These are phyloP conservation scores for Dynastes maya DNA, from an alignment of 2,888 invertebrate species.

Conservation along the genomic window DNA sequence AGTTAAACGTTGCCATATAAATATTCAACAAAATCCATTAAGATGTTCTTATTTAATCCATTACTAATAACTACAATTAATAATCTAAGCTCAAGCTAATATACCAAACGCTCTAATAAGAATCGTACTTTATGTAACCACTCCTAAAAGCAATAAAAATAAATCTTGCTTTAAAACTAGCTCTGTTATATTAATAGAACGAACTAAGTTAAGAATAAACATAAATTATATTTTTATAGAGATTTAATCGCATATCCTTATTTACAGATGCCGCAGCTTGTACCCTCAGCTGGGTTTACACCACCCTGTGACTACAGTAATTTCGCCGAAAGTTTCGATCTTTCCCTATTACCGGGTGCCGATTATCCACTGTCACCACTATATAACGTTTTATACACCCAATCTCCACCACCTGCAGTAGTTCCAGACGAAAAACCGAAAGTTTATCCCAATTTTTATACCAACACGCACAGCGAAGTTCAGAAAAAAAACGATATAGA, in stretches of 20 bases:
- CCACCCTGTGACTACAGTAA: constrained; percentile 79
- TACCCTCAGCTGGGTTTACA: constrained; percentile 84
- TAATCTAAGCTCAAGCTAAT: background rate
- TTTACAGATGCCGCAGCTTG: constrained; percentile 88
- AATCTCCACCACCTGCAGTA: constrained; percentile 70
- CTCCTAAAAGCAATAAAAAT: constrained; percentile 17
- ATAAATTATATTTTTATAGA: background rate
- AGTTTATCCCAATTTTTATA: constrained; percentile 66
- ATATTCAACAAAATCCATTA: background rate
- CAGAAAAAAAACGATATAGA: constrained; percentile 62
- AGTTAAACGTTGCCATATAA: no score
- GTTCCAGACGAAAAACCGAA: constrained; percentile 64
- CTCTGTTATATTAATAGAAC: background rate
- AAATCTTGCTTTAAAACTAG: background rate
- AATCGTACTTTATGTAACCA: background rate
- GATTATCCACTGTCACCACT: constrained; percentile 74
- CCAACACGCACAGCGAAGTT: constrained; percentile 62
- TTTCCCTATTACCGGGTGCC: constrained; percentile 80
- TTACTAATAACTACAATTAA: background rate
- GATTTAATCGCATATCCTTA: constrained; percentile 1
- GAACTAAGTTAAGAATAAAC: background rate
- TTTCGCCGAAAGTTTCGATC: constrained; percentile 79
- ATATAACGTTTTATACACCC: constrained; percentile 66
- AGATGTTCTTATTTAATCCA: background rate
- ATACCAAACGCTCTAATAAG: background rate